phyloP scores from a whole-genome alignment of 92 coral and sea anemone species.

The Epizoanthus illoricatus region DNA sequence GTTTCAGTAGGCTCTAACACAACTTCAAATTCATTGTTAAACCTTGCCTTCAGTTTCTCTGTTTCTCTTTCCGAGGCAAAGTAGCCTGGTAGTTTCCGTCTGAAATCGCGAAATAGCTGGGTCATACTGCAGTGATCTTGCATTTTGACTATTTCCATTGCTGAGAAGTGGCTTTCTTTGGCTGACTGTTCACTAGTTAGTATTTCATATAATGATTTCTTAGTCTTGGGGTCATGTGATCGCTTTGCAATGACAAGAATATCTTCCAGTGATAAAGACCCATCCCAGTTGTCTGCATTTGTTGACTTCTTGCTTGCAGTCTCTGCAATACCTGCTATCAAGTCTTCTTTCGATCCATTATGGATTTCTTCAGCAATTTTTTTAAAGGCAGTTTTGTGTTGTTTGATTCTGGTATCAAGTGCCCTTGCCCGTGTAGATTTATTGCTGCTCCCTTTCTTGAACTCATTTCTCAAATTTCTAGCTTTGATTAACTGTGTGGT shows the following conservation, averaged over 20 bases:
- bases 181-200: neutral
- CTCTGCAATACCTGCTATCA: neutral
- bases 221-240: constrained; percentile 9
- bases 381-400: neutral
- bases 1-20: constrained; percentile 28
- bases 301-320: neutral
- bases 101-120: neutral
- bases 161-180: neutral
- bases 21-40: constrained; percentile 34
- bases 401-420: neutral
- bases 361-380: constrained; percentile 1
- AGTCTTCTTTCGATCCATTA: neutral
- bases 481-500: too few relatives aligned
- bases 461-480: too few relatives aligned
- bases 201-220: constrained; percentile 20
- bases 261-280: constrained; percentile 25
- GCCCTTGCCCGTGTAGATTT: too few relatives aligned
- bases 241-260: neutral
- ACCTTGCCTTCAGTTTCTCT: too few relatives aligned
- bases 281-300: constrained; percentile 19
- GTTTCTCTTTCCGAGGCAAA: too few relatives aligned
- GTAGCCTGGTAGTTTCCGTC: constrained; percentile 7
- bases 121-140: constrained; percentile 13
- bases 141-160: constrained; percentile 7
- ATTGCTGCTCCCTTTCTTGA: too few relatives aligned